Evolutionary conservation across 2,888 invertebrate species (phyloP).

Genomic region (Steromphala cineraria): DNA sequence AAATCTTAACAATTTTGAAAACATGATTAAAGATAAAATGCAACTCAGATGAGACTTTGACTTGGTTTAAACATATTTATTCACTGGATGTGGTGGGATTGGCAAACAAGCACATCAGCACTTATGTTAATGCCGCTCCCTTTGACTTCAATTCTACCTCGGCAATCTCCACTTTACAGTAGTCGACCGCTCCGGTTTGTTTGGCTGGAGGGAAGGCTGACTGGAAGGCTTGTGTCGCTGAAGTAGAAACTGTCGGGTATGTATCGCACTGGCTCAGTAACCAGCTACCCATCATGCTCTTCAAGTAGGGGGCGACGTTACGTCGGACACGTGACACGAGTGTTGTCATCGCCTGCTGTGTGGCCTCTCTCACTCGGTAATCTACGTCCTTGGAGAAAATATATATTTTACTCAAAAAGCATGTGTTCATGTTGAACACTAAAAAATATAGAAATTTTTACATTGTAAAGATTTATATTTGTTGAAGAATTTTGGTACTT

Average conservation of each 20-base stretch:
- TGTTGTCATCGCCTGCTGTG: conserved; percentile 83
- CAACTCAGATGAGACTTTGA: too few species aligned
- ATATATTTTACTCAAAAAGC: too few species aligned
- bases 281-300: conserved; percentile 88
- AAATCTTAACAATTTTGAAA: too few species aligned
- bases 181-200: conserved; percentile 85
- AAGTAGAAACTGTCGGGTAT: conserved; percentile 88
- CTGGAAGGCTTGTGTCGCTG: conserved; percentile 82
- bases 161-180: conserved; percentile 89
- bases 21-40: too few species aligned
- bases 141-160: conserved; percentile 67
- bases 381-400: conserved; percentile 89
- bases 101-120: too few species aligned
- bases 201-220: conserved; percentile 88
- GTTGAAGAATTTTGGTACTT: too few species aligned
- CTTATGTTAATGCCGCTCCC: too few species aligned
- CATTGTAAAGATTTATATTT: too few species aligned
- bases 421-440: too few species aligned
- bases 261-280: conserved; percentile 89
- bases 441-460: too few species aligned
- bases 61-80: too few species aligned
- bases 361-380: conserved; percentile 87
- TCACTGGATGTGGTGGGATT: too few species aligned
- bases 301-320: conserved; percentile 86
- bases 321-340: conserved; percentile 83